These are phyloP conservation scores for Gavia stellata DNA, from an alignment of 2,113 vertebrate genomes.

Conservation along the genomic window DNA sequence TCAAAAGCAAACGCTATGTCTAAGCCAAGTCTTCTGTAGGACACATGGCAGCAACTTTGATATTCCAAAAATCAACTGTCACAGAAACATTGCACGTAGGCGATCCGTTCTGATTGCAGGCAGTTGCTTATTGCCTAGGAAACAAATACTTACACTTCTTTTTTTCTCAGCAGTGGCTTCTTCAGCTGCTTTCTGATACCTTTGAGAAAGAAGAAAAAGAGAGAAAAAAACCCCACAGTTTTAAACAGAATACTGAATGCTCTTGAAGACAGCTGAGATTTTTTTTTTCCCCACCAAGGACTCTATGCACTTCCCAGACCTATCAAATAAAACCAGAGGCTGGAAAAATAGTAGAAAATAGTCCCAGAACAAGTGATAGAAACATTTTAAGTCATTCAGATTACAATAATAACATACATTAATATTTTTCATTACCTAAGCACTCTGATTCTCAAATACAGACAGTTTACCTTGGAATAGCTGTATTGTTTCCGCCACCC, in stretches of 20 bases:
- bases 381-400: neutral
- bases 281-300: neutral
- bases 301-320: neutral
- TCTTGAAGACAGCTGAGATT: neutral
- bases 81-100: neutral
- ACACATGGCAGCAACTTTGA: neutral
- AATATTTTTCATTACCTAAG: neutral
- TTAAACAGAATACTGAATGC: neutral
- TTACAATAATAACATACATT: neutral
- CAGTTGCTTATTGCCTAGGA: neutral
- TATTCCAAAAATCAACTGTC: neutral
- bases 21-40: conserved; percentile 15
- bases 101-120: neutral
- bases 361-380: neutral
- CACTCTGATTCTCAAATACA: neutral
- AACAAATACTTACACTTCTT: conserved; percentile 70
- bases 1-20: neutral
- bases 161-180: conserved; percentile 75
- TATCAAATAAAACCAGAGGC: neutral
- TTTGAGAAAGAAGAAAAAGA: conserved; percentile 14
- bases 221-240: neutral
- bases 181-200: conserved; percentile 82
- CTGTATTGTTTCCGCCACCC: conserved; percentile 29
- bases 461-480: conserved; percentile 54
- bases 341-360: neutral